Evolutionary conservation across 2,113 vertebrate species (phyloP), one percentile per base, ranked within the genome.

Genomic region (Porphyrio hochstetteri): DNA sequence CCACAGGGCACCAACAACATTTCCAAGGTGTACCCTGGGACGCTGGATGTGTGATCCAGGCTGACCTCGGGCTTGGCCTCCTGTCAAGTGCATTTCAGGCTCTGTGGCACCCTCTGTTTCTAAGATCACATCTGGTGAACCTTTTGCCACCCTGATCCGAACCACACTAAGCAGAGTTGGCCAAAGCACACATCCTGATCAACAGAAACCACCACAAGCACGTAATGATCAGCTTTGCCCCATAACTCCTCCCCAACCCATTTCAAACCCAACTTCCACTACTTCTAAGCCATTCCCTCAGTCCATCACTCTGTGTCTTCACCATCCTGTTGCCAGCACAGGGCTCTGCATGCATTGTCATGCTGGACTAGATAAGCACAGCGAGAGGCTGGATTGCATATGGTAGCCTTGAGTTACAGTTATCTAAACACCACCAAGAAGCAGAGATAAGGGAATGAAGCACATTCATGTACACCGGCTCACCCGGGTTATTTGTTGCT

Each of bases 361-460:
- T 13, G 25, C 81, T 55, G 70, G 13, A 7, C 65, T 17, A 67
- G 59, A 82, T 72, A 85, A 93, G n/a, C 53, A 25, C 14, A 44
- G 25, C 0, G 5, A 61, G 68, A 69, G 18, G 36, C 16, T 76
- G 70, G 50, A 72, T 79, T 84, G 74, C 38, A 57, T 72, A 77
- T 3, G 59, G 84, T 87, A 91, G 89, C 89, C 83, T 72, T 79
- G 93, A 97, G 89, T 93, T 89, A 90, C 61, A 12, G 82, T 94
- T 95, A n/a, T 92, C 84, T 89, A 82, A 93, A 79, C 70, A 89
- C 70, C 50, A 75, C 44, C 7, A 14, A 94, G 55, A 79, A 92
- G 25, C 33, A 10, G 67, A 93, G 84, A 87, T 82, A 95, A 95
- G 64, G 25, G 93, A 38, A 65, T 20, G 70, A 95, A 78, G 53